Evolutionary conservation across 2,888 invertebrate genomes (phyloP), one percentile per base, ranked within the genome.

Genomic region (Ceramica pisi): DNA sequence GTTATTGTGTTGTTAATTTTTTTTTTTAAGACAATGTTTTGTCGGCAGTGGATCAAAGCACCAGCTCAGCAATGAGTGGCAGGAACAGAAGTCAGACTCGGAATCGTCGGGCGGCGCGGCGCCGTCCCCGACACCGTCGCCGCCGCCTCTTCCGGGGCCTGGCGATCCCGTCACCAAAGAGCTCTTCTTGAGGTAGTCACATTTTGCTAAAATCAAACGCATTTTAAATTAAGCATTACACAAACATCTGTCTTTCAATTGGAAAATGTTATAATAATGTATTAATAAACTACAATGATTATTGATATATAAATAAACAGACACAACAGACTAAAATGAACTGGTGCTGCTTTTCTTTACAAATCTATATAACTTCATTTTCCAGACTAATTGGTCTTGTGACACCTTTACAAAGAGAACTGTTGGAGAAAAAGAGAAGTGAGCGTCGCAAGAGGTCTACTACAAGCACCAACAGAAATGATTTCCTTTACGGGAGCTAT

Each of bases 371-470:
- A 16, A 21, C 6, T 59, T 38, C 1, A 38, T 48, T 81, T 92
- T 90, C 21, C 90, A 96, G 96, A 78, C 82, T 95, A 1, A 85
- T 96, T 67, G 96, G 95, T n/a, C 83, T 96, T 41, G 88, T 96
- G 62, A 95, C 95, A 57, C 94, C 91, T 23, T 80, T 87, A 0
- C 95, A 96, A 78, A 94, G 91, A 79, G 94, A 94, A 68, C 73
- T 92, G 19, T 74, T 96, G 55, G 93, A 94, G 62, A 96, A 94
- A 84, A 95, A 93, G 78, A 86, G 94, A 70, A 93, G 87, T 72
- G 96, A 96, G 71, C 92, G 96, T 1, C 92, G 95, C 12, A 95
- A 95, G 85, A 87, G 96, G 57, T 89, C 94, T 0, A 90, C 93
- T 2, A 93, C 92, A 7, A 93, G 90, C 77, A 92, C 94, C n/a